These are phyloP conservation scores for Mergus octosetaceus DNA, from an alignment of 2,797 vertebrate species.

Conservation along the genomic window DNA sequence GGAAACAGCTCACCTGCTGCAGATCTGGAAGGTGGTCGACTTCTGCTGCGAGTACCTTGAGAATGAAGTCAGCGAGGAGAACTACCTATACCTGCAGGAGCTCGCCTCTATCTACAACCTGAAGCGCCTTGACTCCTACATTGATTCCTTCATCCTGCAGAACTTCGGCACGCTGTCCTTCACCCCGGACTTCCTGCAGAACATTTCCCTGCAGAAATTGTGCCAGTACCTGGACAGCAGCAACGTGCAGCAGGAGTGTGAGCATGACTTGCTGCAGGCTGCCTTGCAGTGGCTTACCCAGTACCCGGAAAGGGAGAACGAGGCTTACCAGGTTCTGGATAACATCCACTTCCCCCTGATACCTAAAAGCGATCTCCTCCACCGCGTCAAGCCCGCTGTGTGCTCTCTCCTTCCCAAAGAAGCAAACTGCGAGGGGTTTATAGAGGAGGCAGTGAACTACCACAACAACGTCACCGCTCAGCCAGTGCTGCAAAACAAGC, in stretches of 20 bases:
- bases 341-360: constrained; percentile 91
- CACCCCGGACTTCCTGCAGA: constrained; percentile 86
- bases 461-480: constrained; percentile 84
- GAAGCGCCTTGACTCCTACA: constrained; percentile 87
- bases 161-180: constrained; percentile 87
- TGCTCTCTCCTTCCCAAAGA: constrained; percentile 85
- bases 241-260: constrained; percentile 87
- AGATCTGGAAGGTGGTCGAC: constrained; percentile 93
- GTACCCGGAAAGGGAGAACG: constrained; percentile 79
- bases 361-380: constrained; percentile 83
- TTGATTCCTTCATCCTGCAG: constrained; percentile 88
- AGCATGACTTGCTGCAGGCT: constrained; percentile 88
- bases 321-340: constrained; percentile 85
- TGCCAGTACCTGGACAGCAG: constrained; percentile 86
- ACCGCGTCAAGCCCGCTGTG: constrained; percentile 83
- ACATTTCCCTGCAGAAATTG: constrained; percentile 86
- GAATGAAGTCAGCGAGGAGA: constrained; percentile 90
- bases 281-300: constrained; percentile 91
- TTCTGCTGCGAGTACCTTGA: constrained; percentile 97
- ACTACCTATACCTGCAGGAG: constrained; percentile 93
- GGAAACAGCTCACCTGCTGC: constrained; percentile 92
- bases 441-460: constrained; percentile 90
- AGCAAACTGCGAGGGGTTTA: constrained; percentile 82
- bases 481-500: constrained; percentile 87
- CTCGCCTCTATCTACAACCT: constrained; percentile 92